Percentiles rank a stretch among this genome's conserved stretches.
Evolutionary conservation across 2,113 vertebrate species (phyloP).

Genomic region (Apeltes quadracus): DNA sequence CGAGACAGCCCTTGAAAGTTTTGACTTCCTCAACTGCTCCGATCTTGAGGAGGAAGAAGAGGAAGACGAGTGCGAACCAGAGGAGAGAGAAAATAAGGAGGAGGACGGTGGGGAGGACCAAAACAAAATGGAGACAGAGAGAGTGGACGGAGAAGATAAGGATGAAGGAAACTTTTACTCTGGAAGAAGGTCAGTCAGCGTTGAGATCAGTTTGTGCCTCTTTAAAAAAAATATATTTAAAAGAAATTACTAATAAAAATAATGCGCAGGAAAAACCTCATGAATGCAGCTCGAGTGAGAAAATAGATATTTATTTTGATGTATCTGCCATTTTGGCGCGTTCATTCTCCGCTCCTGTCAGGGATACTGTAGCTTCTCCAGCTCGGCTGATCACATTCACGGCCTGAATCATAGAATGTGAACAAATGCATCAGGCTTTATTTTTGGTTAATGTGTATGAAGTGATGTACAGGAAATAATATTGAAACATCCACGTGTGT

Average conservation of each 20-base stretch:
- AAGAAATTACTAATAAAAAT: no score
- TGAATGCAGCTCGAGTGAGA: no score
- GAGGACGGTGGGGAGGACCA: constrained; percentile 55
- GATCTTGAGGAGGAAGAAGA: constrained; percentile 87
- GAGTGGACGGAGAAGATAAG: constrained; percentile 36
- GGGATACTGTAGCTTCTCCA: neutral
- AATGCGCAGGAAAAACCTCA: neutral
- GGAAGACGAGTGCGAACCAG: constrained; percentile 44
- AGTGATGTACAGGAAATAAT: neutral
- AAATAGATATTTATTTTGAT: neutral
- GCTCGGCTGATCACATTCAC: neutral
- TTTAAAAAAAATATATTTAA: no score
- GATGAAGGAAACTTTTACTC: constrained; percentile 50
- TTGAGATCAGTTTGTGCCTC: neutral
- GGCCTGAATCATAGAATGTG: neutral
- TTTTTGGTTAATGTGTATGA: neutral
- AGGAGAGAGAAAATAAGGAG: constrained; percentile 24
- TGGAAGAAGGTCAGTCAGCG: constrained; percentile 61
- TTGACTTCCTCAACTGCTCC: constrained; percentile 93
- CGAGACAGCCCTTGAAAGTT: constrained; percentile 94
- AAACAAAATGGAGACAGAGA: constrained; percentile 28
- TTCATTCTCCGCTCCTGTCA: neutral
- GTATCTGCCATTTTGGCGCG: neutral
- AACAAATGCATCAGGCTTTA: neutral
- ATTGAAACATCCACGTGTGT: neutral